These are phyloP conservation scores for Philaenus spumarius DNA, from an alignment of 1,140 invertebrate genomes.

Conservation along the genomic window DNA sequence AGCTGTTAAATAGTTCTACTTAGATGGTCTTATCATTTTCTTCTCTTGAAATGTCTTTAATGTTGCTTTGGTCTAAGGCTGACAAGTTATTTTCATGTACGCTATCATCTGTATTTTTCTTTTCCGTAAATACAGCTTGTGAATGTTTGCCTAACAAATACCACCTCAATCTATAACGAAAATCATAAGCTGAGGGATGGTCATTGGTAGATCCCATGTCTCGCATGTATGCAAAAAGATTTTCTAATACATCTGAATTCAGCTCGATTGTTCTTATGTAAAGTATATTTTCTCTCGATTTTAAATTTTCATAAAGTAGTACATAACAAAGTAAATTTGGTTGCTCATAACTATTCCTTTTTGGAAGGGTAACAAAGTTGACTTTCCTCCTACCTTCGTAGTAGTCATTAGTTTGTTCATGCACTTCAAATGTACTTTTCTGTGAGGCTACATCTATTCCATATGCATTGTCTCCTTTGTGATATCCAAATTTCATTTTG, in stretches of 20 bases:
- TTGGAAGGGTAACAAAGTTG: slow-evolving; percentile 17
- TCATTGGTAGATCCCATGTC: slow-evolving; percentile 29
- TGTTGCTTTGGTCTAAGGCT: too few relatives aligned
- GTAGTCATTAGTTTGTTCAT: slow-evolving; percentile 8
- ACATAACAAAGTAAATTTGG: slow-evolving; percentile 7
- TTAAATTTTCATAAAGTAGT: slow-evolving; percentile 14
- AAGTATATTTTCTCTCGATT: slow-evolving; percentile 9
- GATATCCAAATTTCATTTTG: too few relatives aligned
- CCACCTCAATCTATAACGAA: too few relatives aligned
- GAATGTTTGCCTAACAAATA: too few relatives aligned
- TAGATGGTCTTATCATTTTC: too few relatives aligned
- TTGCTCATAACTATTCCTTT: slow-evolving; percentile 15
- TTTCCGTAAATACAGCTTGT: too few relatives aligned
- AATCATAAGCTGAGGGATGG: too few relatives aligned
- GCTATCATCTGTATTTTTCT: too few relatives aligned
- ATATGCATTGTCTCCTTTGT: background rate
- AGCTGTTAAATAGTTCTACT: too few relatives aligned
- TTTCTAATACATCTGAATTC: slow-evolving; percentile 30
- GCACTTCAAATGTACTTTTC: slow-evolving; percentile 3
- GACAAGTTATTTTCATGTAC: too few relatives aligned
- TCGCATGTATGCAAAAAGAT: slow-evolving; percentile 26
- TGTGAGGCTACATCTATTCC: background rate
- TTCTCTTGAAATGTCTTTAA: too few relatives aligned
- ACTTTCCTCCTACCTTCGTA: background rate
- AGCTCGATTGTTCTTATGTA: too few relatives aligned